Conservation (phyloP, 2,888 invertebrate genomes). For the Papilio demoleus region DNA sequence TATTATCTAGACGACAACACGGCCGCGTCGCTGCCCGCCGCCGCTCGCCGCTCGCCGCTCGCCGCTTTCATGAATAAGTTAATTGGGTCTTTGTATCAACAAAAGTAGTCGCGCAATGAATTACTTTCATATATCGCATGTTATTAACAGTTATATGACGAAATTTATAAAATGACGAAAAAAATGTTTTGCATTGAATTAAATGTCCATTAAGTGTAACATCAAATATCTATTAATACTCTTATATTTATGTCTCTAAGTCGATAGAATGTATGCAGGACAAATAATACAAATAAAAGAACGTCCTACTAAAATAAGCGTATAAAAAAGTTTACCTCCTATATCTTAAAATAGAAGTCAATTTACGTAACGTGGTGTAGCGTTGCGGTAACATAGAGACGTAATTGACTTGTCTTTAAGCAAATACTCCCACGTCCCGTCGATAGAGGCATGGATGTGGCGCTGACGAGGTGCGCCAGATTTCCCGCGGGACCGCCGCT, state of each 20-base stretch:
- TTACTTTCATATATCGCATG: conserved; percentile 16
- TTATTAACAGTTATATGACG: not conserved
- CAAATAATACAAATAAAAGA: not conserved
- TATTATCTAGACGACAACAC: conserved; percentile 55
- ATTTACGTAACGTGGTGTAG: conserved; percentile 8
- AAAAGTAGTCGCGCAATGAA: conserved; percentile 37
- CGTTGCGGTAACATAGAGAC: conserved; percentile 16
- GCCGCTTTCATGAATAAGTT: conserved; percentile 72
- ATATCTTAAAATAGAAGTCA: conserved; percentile 12
- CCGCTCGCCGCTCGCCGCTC: conserved; percentile 52
- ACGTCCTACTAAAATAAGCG: not conserved
- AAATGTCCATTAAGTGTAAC: not conserved
- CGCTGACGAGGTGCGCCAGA: conserved; percentile 42
- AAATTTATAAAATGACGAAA: not conserved
- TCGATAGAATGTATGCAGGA: not conserved
- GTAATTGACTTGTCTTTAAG: conserved; percentile 41
- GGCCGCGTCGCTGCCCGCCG: conserved; percentile 47
- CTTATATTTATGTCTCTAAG: too few species aligned
- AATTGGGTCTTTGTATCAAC: conserved; percentile 59
- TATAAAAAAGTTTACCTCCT: not conserved
- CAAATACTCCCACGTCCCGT: conserved; percentile 35
- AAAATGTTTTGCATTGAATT: not conserved
- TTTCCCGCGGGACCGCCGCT: conserved; percentile 44
- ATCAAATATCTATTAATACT: too few species aligned
- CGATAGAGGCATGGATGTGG: conserved; percentile 27